Percentiles rank a stretch among this genome's conserved stretches.
These are phyloP conservation scores for Trichonephila inaurata DNA, from an alignment of 1,140 invertebrate genomes.

Conservation along the genomic window DNA sequence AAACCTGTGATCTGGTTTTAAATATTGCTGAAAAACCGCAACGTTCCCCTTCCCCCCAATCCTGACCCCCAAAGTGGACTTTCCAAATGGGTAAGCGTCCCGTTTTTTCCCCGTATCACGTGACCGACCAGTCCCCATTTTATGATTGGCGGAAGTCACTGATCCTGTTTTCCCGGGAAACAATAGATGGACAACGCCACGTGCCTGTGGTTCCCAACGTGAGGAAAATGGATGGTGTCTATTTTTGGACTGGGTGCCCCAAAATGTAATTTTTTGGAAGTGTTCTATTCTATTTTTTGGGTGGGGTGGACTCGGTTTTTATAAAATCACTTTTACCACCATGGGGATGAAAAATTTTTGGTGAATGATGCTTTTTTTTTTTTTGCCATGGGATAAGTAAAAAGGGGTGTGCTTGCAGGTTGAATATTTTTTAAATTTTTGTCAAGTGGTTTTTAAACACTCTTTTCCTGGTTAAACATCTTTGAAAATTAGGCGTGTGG, in stretches of 20 bases:
- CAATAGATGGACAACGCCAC: constrained; percentile 45
- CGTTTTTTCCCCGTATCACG: constrained; percentile 27
- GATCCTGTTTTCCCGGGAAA: constrained; percentile 62
- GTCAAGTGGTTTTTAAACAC: neutral
- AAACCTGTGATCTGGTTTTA: no score
- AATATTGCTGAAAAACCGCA: no score
- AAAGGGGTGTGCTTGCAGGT: neutral
- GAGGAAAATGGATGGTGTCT: constrained; percentile 31
- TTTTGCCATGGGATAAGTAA: constrained; percentile 48
- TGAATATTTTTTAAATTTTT: neutral
- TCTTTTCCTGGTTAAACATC: no score
- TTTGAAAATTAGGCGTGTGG: no score
- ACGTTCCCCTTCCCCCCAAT: neutral
- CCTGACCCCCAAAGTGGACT: neutral
- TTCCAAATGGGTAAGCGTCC: constrained; percentile 1
- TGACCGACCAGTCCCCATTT: constrained; percentile 24
- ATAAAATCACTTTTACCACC: neutral
- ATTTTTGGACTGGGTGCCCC: neutral
- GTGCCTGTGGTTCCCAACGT: constrained; percentile 24
- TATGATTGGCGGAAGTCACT: constrained; percentile 26
- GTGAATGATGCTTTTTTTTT: neutral
- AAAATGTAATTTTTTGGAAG: neutral
- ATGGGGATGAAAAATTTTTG: neutral
- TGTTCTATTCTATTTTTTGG: neutral
- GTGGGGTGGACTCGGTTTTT: neutral